A percentile compares a stretch with the other conserved stretches of the same genome.
Conservation (phyloP, 2,888 invertebrate species). For the Icerya purchasi region DNA sequence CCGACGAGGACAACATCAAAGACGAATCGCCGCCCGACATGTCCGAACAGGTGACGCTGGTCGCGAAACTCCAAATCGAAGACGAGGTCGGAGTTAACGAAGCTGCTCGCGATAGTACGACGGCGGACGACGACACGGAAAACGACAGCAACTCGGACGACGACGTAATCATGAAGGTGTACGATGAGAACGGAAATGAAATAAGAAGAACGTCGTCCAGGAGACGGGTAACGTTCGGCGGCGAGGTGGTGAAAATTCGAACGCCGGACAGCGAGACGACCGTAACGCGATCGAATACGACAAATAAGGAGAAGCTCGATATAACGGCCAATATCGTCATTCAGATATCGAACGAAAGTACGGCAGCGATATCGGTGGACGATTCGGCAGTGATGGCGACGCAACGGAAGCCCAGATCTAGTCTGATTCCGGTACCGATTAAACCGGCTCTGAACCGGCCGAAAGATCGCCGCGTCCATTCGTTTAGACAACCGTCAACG, state of each 20-base stretch:
- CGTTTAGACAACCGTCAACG: conserved; percentile 2
- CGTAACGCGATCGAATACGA: conserved; percentile 12
- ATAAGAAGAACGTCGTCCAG: conserved; percentile 32
- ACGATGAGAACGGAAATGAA: conserved; percentile 15
- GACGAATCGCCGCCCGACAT: conserved; percentile 51
- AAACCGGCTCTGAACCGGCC: conserved; percentile 21
- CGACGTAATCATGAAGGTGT: conserved; percentile 10
- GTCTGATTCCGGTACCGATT: conserved; percentile 21
- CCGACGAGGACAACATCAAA: conserved; percentile 31
- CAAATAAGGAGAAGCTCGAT: conserved; percentile 24
- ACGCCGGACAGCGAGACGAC: conserved; percentile 43
- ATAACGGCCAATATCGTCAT: conserved; percentile 22
- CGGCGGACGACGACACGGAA: conserved; percentile 16
- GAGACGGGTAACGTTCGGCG: conserved; percentile 61
- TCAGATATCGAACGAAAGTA: conserved; percentile 6
- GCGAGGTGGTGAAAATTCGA: conserved; percentile 64
- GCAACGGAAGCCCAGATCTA: conserved; percentile 8
- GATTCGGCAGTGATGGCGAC: neutral
- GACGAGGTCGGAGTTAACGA: conserved; percentile 31
- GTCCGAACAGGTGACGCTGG: neutral
- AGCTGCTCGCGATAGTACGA: neutral
- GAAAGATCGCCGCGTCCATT: conserved; percentile 21
- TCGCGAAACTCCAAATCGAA: conserved; percentile 24
- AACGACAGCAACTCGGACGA: conserved; percentile 10
- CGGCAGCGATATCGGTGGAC: neutral